A percentile compares a stretch with the other conserved stretches of the same genome.
These are phyloP conservation scores for Spodoptera frugiperda DNA, from an alignment of 1,140 invertebrate genomes.

Conservation along the genomic window DNA sequence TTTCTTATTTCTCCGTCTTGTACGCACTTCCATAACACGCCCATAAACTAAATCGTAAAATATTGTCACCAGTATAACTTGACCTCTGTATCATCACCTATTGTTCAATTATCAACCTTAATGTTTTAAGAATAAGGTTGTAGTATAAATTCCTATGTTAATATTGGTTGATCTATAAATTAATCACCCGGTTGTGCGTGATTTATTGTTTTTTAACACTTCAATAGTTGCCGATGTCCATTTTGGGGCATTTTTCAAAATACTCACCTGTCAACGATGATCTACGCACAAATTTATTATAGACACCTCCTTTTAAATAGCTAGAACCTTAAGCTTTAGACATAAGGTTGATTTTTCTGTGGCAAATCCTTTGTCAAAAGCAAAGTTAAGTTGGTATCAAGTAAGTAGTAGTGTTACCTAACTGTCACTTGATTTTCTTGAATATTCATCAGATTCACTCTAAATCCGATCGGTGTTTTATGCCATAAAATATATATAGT, in stretches of 20 bases:
- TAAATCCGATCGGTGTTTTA: slow-evolving; percentile 38
- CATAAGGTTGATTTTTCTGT: slow-evolving; percentile 4
- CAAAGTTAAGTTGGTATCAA: slow-evolving; percentile 34
- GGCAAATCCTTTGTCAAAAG: not conserved
- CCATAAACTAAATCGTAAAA: slow-evolving; percentile 65
- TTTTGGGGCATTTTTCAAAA: slow-evolving; percentile 47
- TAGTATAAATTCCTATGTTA: not conserved
- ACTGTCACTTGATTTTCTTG: slow-evolving; percentile 41
- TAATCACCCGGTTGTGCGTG: slow-evolving; percentile 62
- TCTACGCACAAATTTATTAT: not conserved
- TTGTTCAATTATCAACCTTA: slow-evolving; percentile 26
- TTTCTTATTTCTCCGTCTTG: slow-evolving; percentile 67
- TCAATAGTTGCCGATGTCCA: slow-evolving; percentile 64
- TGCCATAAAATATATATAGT: slow-evolving; percentile 17
- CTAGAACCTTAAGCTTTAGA: not conserved
- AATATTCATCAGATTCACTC: slow-evolving; percentile 41
- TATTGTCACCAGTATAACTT: slow-evolving; percentile 45
- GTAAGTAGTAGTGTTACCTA: slow-evolving; percentile 40
- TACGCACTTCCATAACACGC: slow-evolving; percentile 55
- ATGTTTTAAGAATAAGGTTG: not conserved
- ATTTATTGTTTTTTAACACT: slow-evolving; percentile 67
- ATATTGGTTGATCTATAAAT: slow-evolving; percentile 58
- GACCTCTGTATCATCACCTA: not conserved
- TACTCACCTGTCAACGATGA: slow-evolving; percentile 32
- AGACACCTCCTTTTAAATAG: not conserved